Evolutionary conservation across 1,140 invertebrate species (phyloP).

Genomic region (Brachionus koreanus): DNA sequence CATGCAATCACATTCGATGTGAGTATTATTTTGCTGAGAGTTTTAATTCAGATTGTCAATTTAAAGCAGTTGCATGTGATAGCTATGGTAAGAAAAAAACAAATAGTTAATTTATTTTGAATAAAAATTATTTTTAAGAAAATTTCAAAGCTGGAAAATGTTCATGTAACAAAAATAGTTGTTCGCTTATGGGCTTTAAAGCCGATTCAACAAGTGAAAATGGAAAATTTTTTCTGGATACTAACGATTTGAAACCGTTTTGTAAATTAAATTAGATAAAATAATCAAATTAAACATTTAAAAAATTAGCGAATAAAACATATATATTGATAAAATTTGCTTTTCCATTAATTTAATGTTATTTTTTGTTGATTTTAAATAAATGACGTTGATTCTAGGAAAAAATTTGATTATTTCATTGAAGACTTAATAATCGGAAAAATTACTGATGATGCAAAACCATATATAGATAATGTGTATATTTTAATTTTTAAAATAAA

Average conservation of each 20-base stretch:
- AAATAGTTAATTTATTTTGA: background rate
- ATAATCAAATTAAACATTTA: background rate
- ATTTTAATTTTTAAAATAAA: background rate
- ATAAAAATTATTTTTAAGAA: background rate
- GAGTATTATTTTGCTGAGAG: constrained; percentile 32
- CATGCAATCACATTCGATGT: constrained; percentile 14
- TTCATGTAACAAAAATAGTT: background rate
- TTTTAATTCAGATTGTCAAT: background rate
- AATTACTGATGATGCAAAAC: background rate
- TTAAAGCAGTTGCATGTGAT: constrained; percentile 3
- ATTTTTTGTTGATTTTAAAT: background rate
- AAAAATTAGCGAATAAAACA: background rate
- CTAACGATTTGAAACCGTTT: background rate
- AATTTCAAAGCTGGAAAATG: constrained; percentile 39
- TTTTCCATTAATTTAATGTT: background rate
- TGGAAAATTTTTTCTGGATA: constrained; percentile 22
- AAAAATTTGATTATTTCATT: background rate
- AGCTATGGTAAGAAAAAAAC: background rate
- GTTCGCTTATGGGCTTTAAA: background rate
- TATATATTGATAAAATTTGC: background rate
- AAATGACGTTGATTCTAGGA: background rate
- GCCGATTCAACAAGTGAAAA: background rate
- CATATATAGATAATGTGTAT: background rate
- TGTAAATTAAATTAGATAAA: background rate
- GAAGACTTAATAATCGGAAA: background rate